Conservation (phyloP, 2,113 vertebrate genomes). For the Pyxicephalus adspersus region DNA sequence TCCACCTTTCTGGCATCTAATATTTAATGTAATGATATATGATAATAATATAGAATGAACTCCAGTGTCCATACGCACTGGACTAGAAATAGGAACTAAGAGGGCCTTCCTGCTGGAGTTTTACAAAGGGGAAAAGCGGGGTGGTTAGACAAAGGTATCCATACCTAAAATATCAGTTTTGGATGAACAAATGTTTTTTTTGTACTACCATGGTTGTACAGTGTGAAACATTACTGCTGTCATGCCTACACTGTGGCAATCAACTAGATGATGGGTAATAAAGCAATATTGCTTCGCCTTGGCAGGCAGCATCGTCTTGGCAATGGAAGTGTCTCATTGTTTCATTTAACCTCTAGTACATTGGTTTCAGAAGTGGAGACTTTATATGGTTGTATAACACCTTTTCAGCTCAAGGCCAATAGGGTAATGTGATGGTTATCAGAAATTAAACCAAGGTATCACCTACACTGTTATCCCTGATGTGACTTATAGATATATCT, state of each 20-base stretch:
- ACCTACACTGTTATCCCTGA: not conserved
- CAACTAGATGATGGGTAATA: not conserved
- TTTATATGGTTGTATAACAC: not conserved
- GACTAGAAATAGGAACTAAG: no score
- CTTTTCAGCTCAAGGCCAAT: not conserved
- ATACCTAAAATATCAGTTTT: no score
- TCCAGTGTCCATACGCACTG: no score
- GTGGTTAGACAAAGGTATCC: no score
- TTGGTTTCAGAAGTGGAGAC: not conserved
- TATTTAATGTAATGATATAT: no score
- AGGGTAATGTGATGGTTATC: not conserved
- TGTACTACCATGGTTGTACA: no score
- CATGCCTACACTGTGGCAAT: not conserved
- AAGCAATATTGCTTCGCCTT: not conserved
- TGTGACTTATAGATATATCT: not conserved
- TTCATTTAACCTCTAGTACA: not conserved
- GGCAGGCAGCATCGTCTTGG: not conserved
- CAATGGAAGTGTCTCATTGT: not conserved
- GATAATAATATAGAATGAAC: no score
- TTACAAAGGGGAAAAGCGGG: no score
- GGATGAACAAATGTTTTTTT: no score
- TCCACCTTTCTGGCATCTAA: no score
- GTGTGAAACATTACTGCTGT: no score
- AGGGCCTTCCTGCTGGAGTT: no score
- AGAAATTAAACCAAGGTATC: not conserved